Conservation (phyloP, 1,140 invertebrate species). For the Wasmannia auropunctata region DNA sequence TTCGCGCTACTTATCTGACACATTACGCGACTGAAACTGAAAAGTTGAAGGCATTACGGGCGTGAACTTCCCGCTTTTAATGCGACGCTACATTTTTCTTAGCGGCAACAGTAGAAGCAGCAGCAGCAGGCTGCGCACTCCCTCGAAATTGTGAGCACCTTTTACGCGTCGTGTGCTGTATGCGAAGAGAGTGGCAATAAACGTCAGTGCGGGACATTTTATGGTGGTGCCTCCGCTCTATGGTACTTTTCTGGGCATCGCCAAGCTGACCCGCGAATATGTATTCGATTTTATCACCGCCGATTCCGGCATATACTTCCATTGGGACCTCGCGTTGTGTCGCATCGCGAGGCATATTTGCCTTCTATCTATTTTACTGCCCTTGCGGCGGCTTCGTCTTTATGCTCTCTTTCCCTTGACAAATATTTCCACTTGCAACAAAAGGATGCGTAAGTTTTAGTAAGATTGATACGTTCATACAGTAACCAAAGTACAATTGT, state of each 20-base stretch:
- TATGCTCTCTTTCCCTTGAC: not conserved
- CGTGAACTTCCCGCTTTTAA: constrained; percentile 43
- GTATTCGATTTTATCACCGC: constrained; percentile 51
- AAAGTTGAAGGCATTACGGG: constrained; percentile 23
- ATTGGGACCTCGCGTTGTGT: not conserved
- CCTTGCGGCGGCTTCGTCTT: not conserved
- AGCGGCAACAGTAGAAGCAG: not conserved
- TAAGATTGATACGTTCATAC: not conserved
- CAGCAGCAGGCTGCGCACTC: not conserved
- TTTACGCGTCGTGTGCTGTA: constrained; percentile 30
- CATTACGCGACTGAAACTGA: not conserved
- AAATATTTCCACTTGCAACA: constrained; percentile 16
- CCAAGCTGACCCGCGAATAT: constrained; percentile 29
- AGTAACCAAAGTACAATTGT: not conserved
- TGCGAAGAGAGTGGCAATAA: constrained; percentile 38
- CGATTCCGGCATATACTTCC: constrained; percentile 25
- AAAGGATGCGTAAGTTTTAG: not conserved
- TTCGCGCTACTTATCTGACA: not conserved
- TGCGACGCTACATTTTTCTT: constrained; percentile 48
- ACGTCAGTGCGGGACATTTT: constrained; percentile 30
- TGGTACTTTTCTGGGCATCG: constrained; percentile 29
- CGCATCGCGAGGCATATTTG: not conserved
- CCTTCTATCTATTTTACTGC: constrained; percentile 8
- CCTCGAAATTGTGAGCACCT: constrained; percentile 34
- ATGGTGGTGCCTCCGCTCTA: not conserved